Evolutionary conservation across 2,888 invertebrate species (phyloP), one percentile per base, ranked within the genome.

Genomic region (Spodoptera picta): DNA sequence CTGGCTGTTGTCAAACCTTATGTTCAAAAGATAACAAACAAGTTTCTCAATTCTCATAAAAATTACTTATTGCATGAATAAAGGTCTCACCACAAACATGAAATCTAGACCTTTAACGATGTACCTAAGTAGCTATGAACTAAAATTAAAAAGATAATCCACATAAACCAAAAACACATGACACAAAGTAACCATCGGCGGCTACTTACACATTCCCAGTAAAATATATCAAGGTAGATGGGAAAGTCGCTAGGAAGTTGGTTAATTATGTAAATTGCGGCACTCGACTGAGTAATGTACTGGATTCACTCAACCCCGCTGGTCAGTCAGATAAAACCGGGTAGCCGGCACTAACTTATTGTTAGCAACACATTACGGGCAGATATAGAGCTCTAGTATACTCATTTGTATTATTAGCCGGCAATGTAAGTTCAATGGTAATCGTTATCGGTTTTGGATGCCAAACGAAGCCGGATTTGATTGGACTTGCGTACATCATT

Each of bases 251-350:
- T 77, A 82, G 84, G 85, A 90, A 90, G 89, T 90, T 89, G 82
- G 92, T 92, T 92, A 92, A 92, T 92, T 92, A 92, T 92, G 92
- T 82, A 92, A 91, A 93, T 92, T 87, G 89, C 83, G 86, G 88
- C 82, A 87, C 87, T 85, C 82, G 83, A 76, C 87, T 88, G 86
- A 91, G 89, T 89, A 90, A 91, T 89, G 88, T 87, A 84, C 83
- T 83, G 88, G 88, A 89, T 90, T 89, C 89, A 87, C 84, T 88
- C 87, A 86, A 82, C 79, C 82, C 78, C 77, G 65, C 69, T 68
- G 74, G 79, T 75, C 79, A 80, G 74, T 73, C 75, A 78, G 83
- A 82, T 83, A 84, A 80, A 81, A 75, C 75, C 73, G 72, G 65
- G 63, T 57, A 63, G 74, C 70, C 68, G 60, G 73, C 69, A 54